Percentiles rank a stretch among this genome's conserved stretches.
These are phyloP conservation scores for Rutilus rutilus DNA, from an alignment of 2,113 vertebrate genomes.

Conservation along the genomic window DNA sequence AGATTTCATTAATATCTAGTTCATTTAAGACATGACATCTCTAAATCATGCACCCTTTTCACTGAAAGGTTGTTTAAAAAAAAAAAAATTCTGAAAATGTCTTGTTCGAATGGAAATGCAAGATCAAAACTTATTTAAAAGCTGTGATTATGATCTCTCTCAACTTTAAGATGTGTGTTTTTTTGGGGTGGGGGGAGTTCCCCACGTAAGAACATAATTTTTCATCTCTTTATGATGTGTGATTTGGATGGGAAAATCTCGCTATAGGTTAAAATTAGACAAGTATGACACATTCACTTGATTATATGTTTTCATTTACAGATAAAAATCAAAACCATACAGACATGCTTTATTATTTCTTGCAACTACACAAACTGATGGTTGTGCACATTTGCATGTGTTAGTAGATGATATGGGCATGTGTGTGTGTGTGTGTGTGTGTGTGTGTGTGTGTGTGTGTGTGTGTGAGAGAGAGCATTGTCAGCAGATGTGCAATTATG, in stretches of 20 bases:
- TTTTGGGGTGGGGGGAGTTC: constrained; percentile 24
- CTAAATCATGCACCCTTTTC: background rate
- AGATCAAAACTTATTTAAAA: constrained; percentile 6
- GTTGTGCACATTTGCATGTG: constrained; percentile 21
- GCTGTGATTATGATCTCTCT: constrained; percentile 17
- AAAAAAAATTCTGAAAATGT: background rate
- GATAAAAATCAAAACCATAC: background rate
- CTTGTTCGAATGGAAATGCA: background rate
- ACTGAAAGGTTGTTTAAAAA: constrained; percentile 1
- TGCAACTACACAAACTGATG: background rate
- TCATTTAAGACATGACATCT: background rate
- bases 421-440: background rate
- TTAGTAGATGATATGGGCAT: constrained; percentile 14
- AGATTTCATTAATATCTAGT: background rate
- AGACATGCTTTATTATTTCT: background rate
- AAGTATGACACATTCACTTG: background rate
- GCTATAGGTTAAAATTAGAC: background rate
- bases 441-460: background rate
- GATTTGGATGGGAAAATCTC: background rate
- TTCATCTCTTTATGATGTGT: constrained; percentile 15
- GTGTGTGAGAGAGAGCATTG: background rate
- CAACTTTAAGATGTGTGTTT: constrained; percentile 20
- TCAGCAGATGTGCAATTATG: constrained; percentile 45
- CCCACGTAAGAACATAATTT: constrained; percentile 28
- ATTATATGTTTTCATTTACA: constrained; percentile 11